Evolutionary conservation across 1,140 invertebrate genomes (phyloP), one percentile per base, ranked within the genome.

Genomic region (Pemphigus obesinymphae): DNA sequence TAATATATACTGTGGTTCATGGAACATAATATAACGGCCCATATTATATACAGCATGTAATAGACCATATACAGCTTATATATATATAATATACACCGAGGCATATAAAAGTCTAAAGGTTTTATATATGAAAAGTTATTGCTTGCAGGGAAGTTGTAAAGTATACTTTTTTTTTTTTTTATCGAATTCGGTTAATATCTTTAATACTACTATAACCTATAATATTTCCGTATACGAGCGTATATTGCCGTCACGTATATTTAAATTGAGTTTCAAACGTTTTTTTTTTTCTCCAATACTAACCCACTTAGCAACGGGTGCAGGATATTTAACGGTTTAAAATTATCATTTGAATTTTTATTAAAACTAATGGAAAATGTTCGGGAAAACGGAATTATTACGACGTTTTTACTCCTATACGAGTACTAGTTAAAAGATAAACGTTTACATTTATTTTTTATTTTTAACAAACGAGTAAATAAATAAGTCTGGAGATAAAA

Each of bases 401-500:
- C 40, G 63, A 68, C n/a, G 11, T 23, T 40, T 15, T 68, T 23
- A 23, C 34, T n/a, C 68, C n/a, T 55, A 55, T 26, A 20, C 26
- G 15, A 72, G 23, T 48, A 23, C 68, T 55, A 78, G 23, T n/a
- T n/a, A 58, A n/a, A 50, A 58, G 73, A 78, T 78, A 78, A 78
- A 40, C 48, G 50, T 23, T 78, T 40, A 58, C 23, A 40, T 23
- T n/a, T 23, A 45, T 45, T 55, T 53, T 76, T 34, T 78, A 50
- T 31, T 55, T 55, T 40, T 40, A 37, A 40, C 73, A 50, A 53
- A 37, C 50, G 34, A 55, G 29, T 40, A 58, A 58, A 55, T 78
- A 58, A 58, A 58, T 58, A 53, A 58, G 73, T 78, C 73, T 78
- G 50, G 34, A 78, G 73, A 78, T 78, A 78, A 78, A 78, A 78